Percentiles rank a stretch among this genome's conserved stretches.
phyloP scores from a whole-genome alignment of 2,113 vertebrate genomes.

The Crypturellus undulatus region DNA sequence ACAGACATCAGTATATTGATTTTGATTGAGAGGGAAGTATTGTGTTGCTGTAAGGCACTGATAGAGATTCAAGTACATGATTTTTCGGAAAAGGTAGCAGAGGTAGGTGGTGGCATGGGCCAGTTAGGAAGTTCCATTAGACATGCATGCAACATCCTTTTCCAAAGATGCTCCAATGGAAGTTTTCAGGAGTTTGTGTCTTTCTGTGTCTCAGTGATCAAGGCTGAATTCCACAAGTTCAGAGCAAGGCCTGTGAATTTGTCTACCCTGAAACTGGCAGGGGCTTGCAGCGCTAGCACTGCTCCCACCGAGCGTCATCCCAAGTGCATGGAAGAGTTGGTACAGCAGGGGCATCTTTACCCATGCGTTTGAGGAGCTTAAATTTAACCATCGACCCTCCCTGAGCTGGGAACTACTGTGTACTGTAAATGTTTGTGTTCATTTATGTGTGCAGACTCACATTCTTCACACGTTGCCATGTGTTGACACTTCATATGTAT shows the following conservation, averaged over 20 bases:
- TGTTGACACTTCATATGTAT: slow-evolving; percentile 51
- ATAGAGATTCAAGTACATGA: background rate
- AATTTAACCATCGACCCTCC: background rate
- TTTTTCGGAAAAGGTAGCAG: background rate
- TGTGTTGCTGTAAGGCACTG: background rate
- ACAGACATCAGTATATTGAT: background rate
- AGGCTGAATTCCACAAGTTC: background rate
- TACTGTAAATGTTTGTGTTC: background rate
- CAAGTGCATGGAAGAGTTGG: background rate
- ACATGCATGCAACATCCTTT: background rate
- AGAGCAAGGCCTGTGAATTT: background rate
- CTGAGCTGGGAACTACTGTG: slow-evolving; percentile 32
- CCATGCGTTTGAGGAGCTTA: background rate
- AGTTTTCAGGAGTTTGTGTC: background rate
- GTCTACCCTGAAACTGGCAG: background rate
- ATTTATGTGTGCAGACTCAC: background rate
- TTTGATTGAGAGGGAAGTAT: background rate
- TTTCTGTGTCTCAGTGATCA: background rate
- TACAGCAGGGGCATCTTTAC: background rate
- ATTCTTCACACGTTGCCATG: slow-evolving; percentile 67
- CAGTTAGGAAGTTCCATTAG: background rate
- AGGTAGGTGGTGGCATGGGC: background rate
- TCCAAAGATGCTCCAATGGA: background rate
- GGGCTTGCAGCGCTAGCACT: background rate
- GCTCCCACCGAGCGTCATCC: background rate